Base-by-base conservation (phyloP, 64 coral and sea anemone genomes). In the Pocillopora damicornis region DNA sequence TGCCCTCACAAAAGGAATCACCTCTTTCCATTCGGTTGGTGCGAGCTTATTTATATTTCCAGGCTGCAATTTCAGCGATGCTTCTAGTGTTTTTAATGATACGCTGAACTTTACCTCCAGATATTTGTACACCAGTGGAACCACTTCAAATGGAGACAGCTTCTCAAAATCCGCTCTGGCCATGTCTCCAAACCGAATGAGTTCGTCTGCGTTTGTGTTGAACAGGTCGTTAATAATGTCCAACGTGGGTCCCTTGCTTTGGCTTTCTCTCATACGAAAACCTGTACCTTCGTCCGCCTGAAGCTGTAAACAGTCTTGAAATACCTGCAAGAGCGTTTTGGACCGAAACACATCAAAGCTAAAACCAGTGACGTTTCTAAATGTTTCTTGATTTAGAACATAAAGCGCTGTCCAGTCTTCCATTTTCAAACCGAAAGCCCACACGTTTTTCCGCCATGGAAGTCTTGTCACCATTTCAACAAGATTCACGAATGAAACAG, bases 1-100 rank as follows among this genome's bases (percentile, higher is more conserved):
- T 18, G 61, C 38, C 63, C 56, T 78, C 51, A 95, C 57, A 51
- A 61, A 66, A 15, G 87, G 94, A 34, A 95, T 64, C 65, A 95
- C 68, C 75, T 95, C 90, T 61, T 78, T 26, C 94, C 90, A 92
- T 72, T 95, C 89, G 22, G 93, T 89, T 60, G 93, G 93, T 45
- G 93, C 79, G 35, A 95, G 80, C 73, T 88, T 75, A 9, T 75
- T 26, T 0, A 95, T 13, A 20, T 95, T 66, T 15, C 76, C 84
- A 9, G 34, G 12, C 58, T 64, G 13, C 37, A 89, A 62, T 62
- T 89, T 17, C n/a, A 89, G 59, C 37, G 26, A 17, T 11, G 23
- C 42, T 62, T 87, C 90, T 14, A 92, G 62, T 0, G 59, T n/a
- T 11, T 10, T 35, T 11, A 80, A 15, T 14, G 75, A 79, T 63